phyloP scores from a whole-genome alignment of 2,113 vertebrate genomes.

The Anoplopoma fimbria region DNA sequence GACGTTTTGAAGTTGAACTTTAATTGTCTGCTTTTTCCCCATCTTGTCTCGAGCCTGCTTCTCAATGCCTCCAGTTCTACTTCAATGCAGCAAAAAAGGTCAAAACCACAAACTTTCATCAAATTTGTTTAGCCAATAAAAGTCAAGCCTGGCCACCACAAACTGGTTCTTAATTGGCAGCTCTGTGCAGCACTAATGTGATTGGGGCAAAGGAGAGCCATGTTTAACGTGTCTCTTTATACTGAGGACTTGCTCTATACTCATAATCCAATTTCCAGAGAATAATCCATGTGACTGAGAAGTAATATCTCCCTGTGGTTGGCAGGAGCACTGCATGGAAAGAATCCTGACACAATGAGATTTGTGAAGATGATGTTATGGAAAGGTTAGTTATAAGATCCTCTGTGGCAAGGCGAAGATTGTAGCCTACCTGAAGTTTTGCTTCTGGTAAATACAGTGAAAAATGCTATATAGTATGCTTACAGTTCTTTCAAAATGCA shows the following conservation, averaged over 20 bases:
- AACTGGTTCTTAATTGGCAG: slow-evolving; percentile 77
- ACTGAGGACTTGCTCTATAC: slow-evolving; percentile 75
- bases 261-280: slow-evolving; percentile 76
- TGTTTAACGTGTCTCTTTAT: slow-evolving; percentile 71
- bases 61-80: slow-evolving; percentile 49
- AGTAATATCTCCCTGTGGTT: slow-evolving; percentile 62
- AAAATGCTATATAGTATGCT: neutral
- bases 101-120: slow-evolving; percentile 81
- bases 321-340: slow-evolving; percentile 33
- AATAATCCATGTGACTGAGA: slow-evolving; percentile 73
- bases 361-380: slow-evolving; percentile 25
- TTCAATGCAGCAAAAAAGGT: slow-evolving; percentile 78
- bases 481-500: neutral
- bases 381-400: slow-evolving; percentile 5
- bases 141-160: slow-evolving; percentile 68
- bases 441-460: neutral
- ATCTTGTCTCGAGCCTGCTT: slow-evolving; percentile 25
- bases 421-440: neutral
- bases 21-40: slow-evolving; percentile 13
- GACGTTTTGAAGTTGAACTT: slow-evolving; percentile 14
- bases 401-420: neutral
- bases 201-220: slow-evolving; percentile 69
- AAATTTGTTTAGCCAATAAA: slow-evolving; percentile 83
- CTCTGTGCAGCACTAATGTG: slow-evolving; percentile 75
- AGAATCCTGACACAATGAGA: slow-evolving; percentile 35